Base-by-base conservation (phyloP, 2,888 invertebrate species). In the Orthosia cruda region DNA sequence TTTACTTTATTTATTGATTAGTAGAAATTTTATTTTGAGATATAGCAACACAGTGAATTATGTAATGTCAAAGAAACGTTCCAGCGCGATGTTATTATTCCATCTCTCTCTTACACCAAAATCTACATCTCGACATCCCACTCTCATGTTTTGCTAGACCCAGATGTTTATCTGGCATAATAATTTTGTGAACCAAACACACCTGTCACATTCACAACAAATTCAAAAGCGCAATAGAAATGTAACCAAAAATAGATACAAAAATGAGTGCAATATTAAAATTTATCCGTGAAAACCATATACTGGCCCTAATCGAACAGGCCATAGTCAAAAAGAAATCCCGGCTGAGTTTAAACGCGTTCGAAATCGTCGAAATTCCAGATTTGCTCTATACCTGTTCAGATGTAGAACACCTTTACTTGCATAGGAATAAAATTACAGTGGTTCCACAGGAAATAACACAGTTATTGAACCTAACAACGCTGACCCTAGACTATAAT, bases 261-360 rank as follows among this genome's bases (percentile, higher is more conserved):
- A 96, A 94, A 95, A 97, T 97, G 97, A 97, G 97, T 96, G 97
- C 97, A 89, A 96, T 98, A 89, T 97, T 97, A 92, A 97, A 97
- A 94, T 98, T 97, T 93, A 97, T 98, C 89, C 97, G 97, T 93
- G 97, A 97, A 93, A 97, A 98, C 91, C 97, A 98, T 89, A 97
- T 97, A 90, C 91, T 97, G 88, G 97, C 97, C 54, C 96, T 97
- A 85, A 97, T 98, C 87, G 98, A 98, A 94, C 97, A 97, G 89
- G 97, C 97, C 15, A 95, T 97, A 74, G 94, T 93, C 50, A 97
- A 97, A 88, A 97, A 97, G 91, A 97, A 97, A 58, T 97, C 97
- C 72, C 96, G 97, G 77, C 93, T 98, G 82, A 97, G 97, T 93
- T 93, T 98, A 74, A 97, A 97, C 83, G 97, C 97, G 80, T 97